Base-by-base conservation (phyloP, 1,140 invertebrate genomes). In the Chironomus tepperi region DNA sequence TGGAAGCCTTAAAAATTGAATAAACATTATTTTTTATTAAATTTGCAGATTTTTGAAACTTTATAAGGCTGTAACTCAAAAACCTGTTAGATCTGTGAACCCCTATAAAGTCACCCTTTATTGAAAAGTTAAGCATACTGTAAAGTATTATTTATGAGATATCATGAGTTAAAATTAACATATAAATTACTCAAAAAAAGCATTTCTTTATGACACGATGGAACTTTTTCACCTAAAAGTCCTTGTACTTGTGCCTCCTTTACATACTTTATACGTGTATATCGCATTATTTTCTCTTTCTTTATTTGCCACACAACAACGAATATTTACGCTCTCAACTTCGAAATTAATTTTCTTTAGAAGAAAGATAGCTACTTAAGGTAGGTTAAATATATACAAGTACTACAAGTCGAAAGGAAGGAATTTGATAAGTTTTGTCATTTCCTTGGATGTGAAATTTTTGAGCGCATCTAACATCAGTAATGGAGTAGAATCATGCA, bases 221-320 rank as follows among this genome's bases (percentile, higher is more conserved):
- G 47, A 57, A 57, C 47, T 15, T 57, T 57, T 57, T 57, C 47
- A 57, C 47, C 47, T 57, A 57, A 57, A 57, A 57, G 47, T 15
- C 47, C 47, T 57, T 57, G 47, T n/a, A 57, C 47, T 12, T 57
- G 24, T 34, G 24, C 24, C 24, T 15, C 47, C 43, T 12, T 47
- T 47, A 47, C 43, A 47, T 8, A 47, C 8, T 12, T 34, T 34
- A 34, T 34, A 34, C 24, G 24, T 34, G 24, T 34, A 34, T 34
- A 34, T 34, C 24, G 24, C 24, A 34, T 34, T 34, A 34, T 34
- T 34, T 34, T 34, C 24, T n/a, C 24, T 34, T 34, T 34, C 24
- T 34, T 34, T 34, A 34, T 34, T 34, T 34, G 24, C 24, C 47
- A 57, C 12, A 57, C 47, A 57, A 10, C 9, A 15, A 47, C 9